Evolutionary conservation across 2,888 invertebrate genomes (phyloP).

Genomic region (Drosophila eohydei): DNA sequence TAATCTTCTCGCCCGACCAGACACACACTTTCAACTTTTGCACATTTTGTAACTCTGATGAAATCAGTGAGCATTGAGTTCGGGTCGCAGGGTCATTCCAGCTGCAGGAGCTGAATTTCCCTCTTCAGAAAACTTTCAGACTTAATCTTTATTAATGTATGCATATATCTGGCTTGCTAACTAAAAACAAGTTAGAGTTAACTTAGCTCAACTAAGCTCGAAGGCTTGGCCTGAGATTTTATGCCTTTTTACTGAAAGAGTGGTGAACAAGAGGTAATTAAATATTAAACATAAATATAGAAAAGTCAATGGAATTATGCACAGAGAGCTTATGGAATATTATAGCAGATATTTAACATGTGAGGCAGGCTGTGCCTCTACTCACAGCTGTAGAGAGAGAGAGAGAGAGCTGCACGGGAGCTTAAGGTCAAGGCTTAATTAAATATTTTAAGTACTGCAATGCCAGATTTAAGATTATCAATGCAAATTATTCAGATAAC

Average conservation of each 20-base stretch:
- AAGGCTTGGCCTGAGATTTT: neutral
- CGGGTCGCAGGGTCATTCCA: neutral
- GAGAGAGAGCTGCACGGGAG: too few species aligned
- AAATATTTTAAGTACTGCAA: neutral
- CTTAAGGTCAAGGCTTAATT: neutral
- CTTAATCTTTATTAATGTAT: constrained; percentile 2
- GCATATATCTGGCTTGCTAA: neutral
- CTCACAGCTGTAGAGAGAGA: too few species aligned
- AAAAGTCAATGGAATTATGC: neutral
- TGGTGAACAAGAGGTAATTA: too few species aligned
- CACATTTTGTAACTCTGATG: constrained; percentile 10
- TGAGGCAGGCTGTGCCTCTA: neutral
- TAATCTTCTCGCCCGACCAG: constrained; percentile 22
- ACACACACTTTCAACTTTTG: constrained; percentile 8
- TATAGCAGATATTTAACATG: too few species aligned
- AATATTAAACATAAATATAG: neutral
- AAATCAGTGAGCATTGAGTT: constrained; percentile 10
- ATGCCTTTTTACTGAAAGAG: neutral
- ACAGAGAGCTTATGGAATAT: neutral
- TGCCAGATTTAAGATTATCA: neutral
- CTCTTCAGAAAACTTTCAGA: constrained; percentile 1
- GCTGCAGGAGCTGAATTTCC: neutral
- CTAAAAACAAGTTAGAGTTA: constrained; percentile 1
- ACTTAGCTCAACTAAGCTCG: neutral
- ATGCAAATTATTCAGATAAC: neutral